Evolutionary conservation across 2,113 vertebrate species (phyloP), one percentile per base, ranked within the genome.

Genomic region (Poecilia latipinna): DNA sequence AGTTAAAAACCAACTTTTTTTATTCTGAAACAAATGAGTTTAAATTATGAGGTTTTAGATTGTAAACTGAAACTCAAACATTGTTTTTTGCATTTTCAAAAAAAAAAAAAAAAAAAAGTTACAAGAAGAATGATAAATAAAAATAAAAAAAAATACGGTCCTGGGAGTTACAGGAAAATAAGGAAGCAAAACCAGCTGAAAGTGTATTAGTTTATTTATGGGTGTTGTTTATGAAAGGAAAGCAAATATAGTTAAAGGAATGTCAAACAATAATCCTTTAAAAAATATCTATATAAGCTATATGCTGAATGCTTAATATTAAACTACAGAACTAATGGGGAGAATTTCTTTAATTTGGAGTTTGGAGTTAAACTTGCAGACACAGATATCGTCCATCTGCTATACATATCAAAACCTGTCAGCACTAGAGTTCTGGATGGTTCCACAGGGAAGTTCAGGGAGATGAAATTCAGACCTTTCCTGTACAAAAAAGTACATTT

Each of bases 51-150:
- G 37, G 32, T 68, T 80, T 37, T 74, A 57, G 70, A 72, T 86
- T 73, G 65, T 73, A 2, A 1, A 19, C 63, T 57, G 65, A 37
- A 61, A 68, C 57, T 79, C 75, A 77, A 44, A 79, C 78, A 70
- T 65, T 88, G 87, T 74, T 62, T 65, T 28, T 12, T 51, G 4
- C 22, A 2, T 26, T 74, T 87, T 86, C 22, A 78, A 64, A 1
- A 33, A 35, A 8, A 73, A 81, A 33, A 35, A 8, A 73, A 81
- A 81, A 77, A 51, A 22, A 19, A 17, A 17, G 6, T 70, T 51
- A 74, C 82, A 89, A 37, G 83, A 79, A 11, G 10, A 37, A 35
- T 35, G 33, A 82, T 90, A 33, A 66, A 69, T 76, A 80, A 77
- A 72, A 37, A 80, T 19, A 12, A 80, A 83, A 84, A 84, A 83